Conservation (phyloP, 2,888 invertebrate genomes). For the Philereme transversata region DNA sequence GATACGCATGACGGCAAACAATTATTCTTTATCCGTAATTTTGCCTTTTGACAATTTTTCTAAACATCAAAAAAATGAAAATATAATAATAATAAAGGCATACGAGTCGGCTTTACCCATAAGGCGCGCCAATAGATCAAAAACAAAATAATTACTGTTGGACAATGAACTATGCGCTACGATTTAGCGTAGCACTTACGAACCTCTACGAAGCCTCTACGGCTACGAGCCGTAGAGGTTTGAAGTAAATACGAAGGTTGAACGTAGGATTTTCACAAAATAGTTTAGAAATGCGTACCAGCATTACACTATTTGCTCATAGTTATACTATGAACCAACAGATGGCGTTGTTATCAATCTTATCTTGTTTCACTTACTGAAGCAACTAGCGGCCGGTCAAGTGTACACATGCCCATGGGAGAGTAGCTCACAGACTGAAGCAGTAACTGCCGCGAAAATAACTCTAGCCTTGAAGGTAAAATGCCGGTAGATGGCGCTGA, state of each 20-base stretch:
- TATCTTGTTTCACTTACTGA: slow-evolving; percentile 66
- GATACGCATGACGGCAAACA: too few species aligned
- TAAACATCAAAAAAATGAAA: too few species aligned
- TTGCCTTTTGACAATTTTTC: too few species aligned
- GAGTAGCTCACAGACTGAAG: slow-evolving; percentile 82
- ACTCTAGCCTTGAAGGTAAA: slow-evolving; percentile 77
- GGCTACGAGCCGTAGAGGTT: slow-evolving; percentile 1
- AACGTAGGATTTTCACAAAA: neutral
- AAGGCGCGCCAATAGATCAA: too few species aligned
- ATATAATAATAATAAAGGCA: too few species aligned
- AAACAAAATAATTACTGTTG: too few species aligned
- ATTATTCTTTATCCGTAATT: too few species aligned
- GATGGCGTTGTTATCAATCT: slow-evolving; percentile 9
- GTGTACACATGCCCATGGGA: slow-evolving; percentile 83
- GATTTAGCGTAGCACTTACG: slow-evolving; percentile 6
- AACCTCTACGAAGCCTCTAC: slow-evolving; percentile 5
- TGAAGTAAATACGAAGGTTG: neutral
- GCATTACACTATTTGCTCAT: neutral
- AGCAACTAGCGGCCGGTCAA: slow-evolving; percentile 83
- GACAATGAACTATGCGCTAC: neutral
- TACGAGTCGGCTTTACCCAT: too few species aligned
- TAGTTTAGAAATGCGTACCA: neutral
- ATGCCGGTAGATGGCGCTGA: slow-evolving; percentile 75
- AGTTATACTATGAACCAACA: neutral
- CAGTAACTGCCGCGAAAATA: slow-evolving; percentile 84